Percentiles rank a stretch among this genome's conserved stretches.
Conservation (phyloP, 2,888 invertebrate genomes). For the Tromatobia lineatoria region DNA sequence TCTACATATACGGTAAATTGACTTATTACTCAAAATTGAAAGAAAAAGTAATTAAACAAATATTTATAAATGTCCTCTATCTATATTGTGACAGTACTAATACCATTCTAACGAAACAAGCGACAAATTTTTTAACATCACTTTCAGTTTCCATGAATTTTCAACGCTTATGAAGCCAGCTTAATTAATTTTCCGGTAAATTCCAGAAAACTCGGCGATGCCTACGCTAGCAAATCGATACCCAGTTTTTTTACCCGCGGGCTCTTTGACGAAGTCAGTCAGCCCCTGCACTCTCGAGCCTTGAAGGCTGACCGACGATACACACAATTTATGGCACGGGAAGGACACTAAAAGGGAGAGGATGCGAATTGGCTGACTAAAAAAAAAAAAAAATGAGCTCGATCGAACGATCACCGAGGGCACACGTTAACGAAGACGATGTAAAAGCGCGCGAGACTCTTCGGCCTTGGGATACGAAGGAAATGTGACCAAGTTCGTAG, state of each 20-base stretch:
- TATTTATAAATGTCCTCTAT: too few relatives aligned
- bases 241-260: constrained; percentile 11
- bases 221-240: not conserved
- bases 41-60: too few relatives aligned
- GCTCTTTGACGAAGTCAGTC: constrained; percentile 24
- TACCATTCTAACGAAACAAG: not conserved
- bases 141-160: not conserved
- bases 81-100: not conserved
- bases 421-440: constrained; percentile 41
- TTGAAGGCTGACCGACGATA: not conserved
- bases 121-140: too few relatives aligned
- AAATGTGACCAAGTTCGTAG: constrained; percentile 6
- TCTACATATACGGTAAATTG: too few relatives aligned
- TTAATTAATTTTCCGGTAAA: not conserved
- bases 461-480: constrained; percentile 55
- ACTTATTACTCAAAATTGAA: too few relatives aligned
- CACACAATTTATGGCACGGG: not conserved
- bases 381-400: constrained; percentile 50
- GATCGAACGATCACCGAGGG: constrained; percentile 57
- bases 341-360: not conserved
- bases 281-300: not conserved
- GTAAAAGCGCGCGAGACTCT: not conserved
- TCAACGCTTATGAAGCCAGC: not conserved
- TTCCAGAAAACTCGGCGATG: not conserved
- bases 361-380: constrained; percentile 41